Evolutionary conservation across 2,888 invertebrate species (phyloP).

Genomic region (Metalampra italica): DNA sequence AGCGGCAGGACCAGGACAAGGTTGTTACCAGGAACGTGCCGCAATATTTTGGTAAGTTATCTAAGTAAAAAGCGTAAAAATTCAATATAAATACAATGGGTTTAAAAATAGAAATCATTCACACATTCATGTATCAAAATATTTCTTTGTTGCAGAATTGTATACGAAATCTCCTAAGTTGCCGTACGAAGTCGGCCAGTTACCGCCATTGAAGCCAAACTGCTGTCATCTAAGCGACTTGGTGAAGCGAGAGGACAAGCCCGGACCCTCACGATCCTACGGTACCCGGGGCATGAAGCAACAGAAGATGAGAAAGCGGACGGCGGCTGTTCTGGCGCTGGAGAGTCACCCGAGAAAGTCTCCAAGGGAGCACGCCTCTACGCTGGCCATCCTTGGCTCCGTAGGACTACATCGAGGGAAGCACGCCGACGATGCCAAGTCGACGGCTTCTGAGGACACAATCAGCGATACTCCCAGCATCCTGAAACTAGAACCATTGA

Average conservation of each 20-base stretch:
- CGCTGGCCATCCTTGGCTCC: conserved; percentile 86
- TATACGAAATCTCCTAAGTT: conserved; percentile 82
- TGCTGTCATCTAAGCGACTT: conserved; percentile 71
- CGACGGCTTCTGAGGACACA: conserved; percentile 68
- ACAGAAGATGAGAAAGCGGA: conserved; percentile 50
- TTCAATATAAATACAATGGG: too few species aligned
- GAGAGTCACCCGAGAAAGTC: conserved; percentile 87
- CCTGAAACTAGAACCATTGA: conserved; percentile 43
- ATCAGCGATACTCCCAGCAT: conserved; percentile 55
- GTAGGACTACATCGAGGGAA: conserved; percentile 78
- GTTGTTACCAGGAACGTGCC: conserved; percentile 80
- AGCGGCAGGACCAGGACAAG: conserved; percentile 85
- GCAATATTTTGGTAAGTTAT: conserved; percentile 73
- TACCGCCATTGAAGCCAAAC: conserved; percentile 80
- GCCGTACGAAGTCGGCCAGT: conserved; percentile 86
- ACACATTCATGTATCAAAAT: background rate
- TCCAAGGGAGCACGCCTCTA: conserved; percentile 92
- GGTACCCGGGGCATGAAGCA: conserved; percentile 67
- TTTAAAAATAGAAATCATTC: too few species aligned
- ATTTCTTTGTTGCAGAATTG: conserved; percentile 60
- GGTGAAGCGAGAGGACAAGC: conserved; percentile 57
- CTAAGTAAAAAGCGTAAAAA: background rate
- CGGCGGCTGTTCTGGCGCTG: conserved; percentile 46
- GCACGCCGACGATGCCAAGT: conserved; percentile 60
- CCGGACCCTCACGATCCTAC: conserved; percentile 59